Conservation (phyloP, 2,113 vertebrate genomes). For the Fukomys damarensis region DNA sequence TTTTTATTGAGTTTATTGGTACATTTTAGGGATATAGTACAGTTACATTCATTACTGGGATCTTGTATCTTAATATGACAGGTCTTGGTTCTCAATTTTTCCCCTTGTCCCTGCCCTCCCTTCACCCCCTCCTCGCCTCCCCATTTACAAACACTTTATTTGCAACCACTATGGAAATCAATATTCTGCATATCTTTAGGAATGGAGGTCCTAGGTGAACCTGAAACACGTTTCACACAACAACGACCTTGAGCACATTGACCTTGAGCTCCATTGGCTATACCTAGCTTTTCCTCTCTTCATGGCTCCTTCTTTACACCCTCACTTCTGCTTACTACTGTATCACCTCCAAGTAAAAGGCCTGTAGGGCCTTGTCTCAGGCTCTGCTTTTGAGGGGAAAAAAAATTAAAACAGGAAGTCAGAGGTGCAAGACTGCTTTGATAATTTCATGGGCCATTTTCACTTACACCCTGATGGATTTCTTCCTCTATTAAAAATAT, state of each 20-base stretch:
- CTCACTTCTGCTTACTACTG: neutral
- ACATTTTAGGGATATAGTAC: too few species aligned
- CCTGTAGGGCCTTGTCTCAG: neutral
- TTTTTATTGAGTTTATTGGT: too few species aligned
- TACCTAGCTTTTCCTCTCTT: neutral
- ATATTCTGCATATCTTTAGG: neutral
- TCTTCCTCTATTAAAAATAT: neutral
- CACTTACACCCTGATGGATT: neutral
- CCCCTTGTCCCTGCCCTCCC: too few species aligned
- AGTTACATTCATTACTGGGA: too few species aligned
- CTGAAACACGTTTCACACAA: neutral
- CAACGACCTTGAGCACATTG: neutral
- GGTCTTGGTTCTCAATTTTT: too few species aligned
- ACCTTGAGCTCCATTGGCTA: neutral
- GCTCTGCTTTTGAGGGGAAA: neutral
- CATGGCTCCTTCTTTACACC: neutral
- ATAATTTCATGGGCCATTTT: neutral
- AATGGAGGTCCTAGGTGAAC: neutral
- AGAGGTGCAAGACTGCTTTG: neutral
- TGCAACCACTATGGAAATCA: too few species aligned
- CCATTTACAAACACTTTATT: too few species aligned
- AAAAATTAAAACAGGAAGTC: constrained; percentile 37
- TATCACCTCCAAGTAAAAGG: neutral
- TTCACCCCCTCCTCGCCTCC: too few species aligned
- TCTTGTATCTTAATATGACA: too few species aligned